Evolutionary conservation across 2,113 vertebrate genomes (phyloP).

Genomic region (Labeo rohita): DNA sequence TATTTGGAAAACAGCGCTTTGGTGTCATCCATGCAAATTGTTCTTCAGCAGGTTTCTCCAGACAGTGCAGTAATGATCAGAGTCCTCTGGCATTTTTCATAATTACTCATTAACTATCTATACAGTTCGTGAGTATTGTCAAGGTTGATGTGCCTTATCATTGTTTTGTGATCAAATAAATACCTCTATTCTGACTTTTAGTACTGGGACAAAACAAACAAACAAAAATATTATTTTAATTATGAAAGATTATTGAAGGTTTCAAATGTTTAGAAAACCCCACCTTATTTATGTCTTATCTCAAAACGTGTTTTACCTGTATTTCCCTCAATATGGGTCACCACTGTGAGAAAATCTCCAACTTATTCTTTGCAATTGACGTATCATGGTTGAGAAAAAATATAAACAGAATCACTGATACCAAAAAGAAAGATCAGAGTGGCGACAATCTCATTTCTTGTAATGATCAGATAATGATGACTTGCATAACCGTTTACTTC

Average conservation of each 20-base stretch:
- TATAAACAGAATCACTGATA: not conserved
- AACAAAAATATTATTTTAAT: not conserved
- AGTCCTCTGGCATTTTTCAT: not conserved
- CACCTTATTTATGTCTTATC: not conserved
- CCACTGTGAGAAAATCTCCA: not conserved
- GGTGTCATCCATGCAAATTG: not conserved
- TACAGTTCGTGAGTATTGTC: not conserved
- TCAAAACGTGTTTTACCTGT: not conserved
- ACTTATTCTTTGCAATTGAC: not conserved
- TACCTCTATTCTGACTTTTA: not conserved
- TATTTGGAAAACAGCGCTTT: not conserved
- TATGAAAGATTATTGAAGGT: not conserved
- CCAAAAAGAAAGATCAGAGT: not conserved
- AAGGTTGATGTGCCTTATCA: not conserved
- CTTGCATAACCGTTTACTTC: not conserved
- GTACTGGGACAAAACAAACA: too few species aligned
- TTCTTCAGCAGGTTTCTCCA: not conserved
- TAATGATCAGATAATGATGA: not conserved
- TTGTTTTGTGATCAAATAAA: not conserved
- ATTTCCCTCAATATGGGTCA: not conserved
- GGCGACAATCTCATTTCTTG: not conserved
- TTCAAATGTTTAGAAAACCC: not conserved
- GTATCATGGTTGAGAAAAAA: not conserved
- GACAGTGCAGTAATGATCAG: not conserved
- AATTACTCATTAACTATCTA: not conserved